Evolutionary conservation across 2,888 invertebrate species (phyloP).

Genomic region (Drosophila pseudotakahashii): DNA sequence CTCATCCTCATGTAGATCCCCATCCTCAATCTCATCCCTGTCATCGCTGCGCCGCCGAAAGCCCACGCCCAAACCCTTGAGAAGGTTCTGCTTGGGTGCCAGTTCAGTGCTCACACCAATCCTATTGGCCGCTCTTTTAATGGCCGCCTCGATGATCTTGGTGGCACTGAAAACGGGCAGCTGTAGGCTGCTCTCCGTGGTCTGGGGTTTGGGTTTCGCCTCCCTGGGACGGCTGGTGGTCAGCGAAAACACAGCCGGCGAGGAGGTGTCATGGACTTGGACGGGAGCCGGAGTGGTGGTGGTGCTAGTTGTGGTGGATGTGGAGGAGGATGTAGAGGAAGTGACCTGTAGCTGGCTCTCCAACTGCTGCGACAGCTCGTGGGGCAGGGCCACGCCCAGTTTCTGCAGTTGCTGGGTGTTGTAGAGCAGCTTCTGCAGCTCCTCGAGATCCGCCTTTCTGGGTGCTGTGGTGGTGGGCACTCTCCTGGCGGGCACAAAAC

Average conservation of each 20-base stretch:
- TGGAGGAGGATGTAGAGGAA: conserved; percentile 15
- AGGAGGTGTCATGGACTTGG: conserved; percentile 59
- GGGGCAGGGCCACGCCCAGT: conserved; percentile 75
- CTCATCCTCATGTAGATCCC: conserved; percentile 30
- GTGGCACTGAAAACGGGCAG: conserved; percentile 81
- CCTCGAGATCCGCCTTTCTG: conserved; percentile 84
- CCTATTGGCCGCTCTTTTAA: conserved; percentile 78
- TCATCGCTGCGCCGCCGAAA: conserved; percentile 73
- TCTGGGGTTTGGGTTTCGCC: conserved; percentile 22
- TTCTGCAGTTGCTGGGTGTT: conserved; percentile 84
- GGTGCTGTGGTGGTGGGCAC: not conserved
- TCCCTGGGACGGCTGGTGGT: conserved; percentile 72
- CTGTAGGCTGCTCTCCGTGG: conserved; percentile 75
- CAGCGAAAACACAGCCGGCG: conserved; percentile 79
- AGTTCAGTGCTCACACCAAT: conserved; percentile 80
- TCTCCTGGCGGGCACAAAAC: conserved; percentile 31
- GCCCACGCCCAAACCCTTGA: conserved; percentile 41
- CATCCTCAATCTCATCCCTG: conserved; percentile 46
- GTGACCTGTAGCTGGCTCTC: conserved; percentile 66
- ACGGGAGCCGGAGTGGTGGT: conserved; percentile 38
- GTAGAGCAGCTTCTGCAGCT: conserved; percentile 85
- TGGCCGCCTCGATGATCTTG: conserved; percentile 81
- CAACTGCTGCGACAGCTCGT: conserved; percentile 73
- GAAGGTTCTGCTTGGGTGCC: conserved; percentile 21
- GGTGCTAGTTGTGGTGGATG: conserved; percentile 17